phyloP scores from a whole-genome alignment of 2,888 invertebrate genomes.

The Pristionchus japonicus region DNA sequence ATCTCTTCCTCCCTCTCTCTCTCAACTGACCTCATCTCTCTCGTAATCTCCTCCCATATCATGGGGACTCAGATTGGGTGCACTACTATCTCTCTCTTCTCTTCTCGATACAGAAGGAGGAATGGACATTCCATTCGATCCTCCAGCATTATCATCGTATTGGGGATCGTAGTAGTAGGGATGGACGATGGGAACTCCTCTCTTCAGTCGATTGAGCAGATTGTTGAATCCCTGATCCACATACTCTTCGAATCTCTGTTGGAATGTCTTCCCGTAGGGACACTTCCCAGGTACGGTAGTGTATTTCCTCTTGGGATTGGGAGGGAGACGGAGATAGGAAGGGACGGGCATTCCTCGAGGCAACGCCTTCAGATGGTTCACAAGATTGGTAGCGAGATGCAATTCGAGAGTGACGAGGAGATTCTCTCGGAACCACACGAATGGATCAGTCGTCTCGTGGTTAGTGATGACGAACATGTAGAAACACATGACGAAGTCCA shows the following conservation, averaged over 20 bases:
- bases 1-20: not conserved
- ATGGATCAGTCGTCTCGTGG: not conserved
- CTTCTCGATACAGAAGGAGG: not conserved
- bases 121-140: not conserved
- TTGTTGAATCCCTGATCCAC: not conserved
- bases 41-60: not conserved
- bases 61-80: not conserved
- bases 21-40: not conserved
- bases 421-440: not conserved
- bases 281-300: not conserved
- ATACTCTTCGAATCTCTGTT: constrained; percentile 5
- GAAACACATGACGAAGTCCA: not conserved
- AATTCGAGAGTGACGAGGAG: not conserved
- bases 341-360: not conserved
- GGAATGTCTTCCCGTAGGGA: not conserved
- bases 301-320: not conserved
- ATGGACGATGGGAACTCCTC: not conserved
- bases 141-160: not conserved
- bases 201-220: not conserved
- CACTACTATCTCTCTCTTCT: not conserved
- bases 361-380: not conserved
- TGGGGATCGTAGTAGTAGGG: not conserved
- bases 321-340: not conserved
- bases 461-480: constrained; percentile 3
- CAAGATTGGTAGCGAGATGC: not conserved